phyloP scores from a whole-genome alignment of 2,113 vertebrate genomes.

The Pagrus major region DNA sequence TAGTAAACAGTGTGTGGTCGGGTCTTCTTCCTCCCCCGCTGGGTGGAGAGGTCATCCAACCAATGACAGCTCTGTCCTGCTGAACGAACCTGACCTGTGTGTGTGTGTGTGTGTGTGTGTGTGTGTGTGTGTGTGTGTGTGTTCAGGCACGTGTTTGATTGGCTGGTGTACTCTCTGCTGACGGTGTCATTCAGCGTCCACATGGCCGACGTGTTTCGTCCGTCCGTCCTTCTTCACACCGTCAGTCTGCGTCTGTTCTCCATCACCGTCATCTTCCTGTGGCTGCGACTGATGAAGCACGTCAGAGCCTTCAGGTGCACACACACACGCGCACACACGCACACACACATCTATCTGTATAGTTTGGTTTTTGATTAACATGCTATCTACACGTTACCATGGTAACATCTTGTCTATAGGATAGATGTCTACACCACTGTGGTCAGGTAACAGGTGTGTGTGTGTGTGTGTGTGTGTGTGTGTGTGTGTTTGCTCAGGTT shows the following conservation, averaged over 20 bases:
- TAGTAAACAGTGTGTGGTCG: no score
- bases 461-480: neutral
- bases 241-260: slow-evolving; percentile 76
- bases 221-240: slow-evolving; percentile 25
- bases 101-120: neutral
- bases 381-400: no score
- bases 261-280: slow-evolving; percentile 79
- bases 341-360: no score
- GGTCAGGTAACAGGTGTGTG: neutral
- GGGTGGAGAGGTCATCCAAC: no score
- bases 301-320: slow-evolving; percentile 82
- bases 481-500: slow-evolving; percentile 54
- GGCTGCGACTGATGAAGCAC: slow-evolving; percentile 83
- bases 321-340: neutral
- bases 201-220: slow-evolving; percentile 64
- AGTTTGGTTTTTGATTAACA: no score
- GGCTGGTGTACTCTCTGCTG: slow-evolving; percentile 77
- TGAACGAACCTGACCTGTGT: no score
- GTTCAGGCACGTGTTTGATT: slow-evolving; percentile 81
- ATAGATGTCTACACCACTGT: neutral
- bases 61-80: no score
- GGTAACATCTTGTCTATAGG: neutral
- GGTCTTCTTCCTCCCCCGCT: no score
- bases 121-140: neutral
- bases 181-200: slow-evolving; percentile 66